Evolutionary conservation across 37 sponge, comb jelly and placozoan genomes (phyloP).

Genomic region (Amphimedon queenslandica): DNA sequence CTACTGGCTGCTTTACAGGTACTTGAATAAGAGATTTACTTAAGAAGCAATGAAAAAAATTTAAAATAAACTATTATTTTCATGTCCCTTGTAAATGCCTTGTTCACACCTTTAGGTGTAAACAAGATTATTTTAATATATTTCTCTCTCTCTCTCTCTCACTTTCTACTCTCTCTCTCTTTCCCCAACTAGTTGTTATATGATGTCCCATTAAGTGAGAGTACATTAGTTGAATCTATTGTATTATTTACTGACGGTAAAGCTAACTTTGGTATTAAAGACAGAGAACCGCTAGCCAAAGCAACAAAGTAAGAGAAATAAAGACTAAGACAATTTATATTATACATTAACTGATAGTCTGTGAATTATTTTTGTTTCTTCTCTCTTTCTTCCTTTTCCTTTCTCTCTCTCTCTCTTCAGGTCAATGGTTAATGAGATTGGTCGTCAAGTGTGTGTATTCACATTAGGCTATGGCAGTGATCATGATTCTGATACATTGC

Average conservation of each 20-base stretch:
- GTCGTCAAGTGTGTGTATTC: conserved; percentile 83
- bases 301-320: conserved; percentile 64
- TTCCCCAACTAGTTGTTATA: neutral
- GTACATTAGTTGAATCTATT: conserved; percentile 78
- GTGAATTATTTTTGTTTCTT: too few species aligned
- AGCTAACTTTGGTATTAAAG: conserved; percentile 85
- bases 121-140: too few species aligned
- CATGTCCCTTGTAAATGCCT: too few species aligned
- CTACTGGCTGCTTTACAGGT: conserved; percentile 79
- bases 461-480: conserved; percentile 88
- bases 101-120: too few species aligned
- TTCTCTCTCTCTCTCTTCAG: conserved; percentile 18
- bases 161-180: neutral
- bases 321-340: too few species aligned
- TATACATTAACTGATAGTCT: too few species aligned
- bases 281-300: conserved; percentile 50
- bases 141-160: too few species aligned
- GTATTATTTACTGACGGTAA: conserved; percentile 91
- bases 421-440: conserved; percentile 76
- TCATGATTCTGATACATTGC: conserved; percentile 74
- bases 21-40: too few species aligned
- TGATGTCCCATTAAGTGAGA: conserved; percentile 18
- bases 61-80: too few species aligned
- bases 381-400: neutral
- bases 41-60: too few species aligned